These are phyloP conservation scores for Orthonychiurus folsomi DNA, from an alignment of 2,888 invertebrate genomes.

Conservation along the genomic window DNA sequence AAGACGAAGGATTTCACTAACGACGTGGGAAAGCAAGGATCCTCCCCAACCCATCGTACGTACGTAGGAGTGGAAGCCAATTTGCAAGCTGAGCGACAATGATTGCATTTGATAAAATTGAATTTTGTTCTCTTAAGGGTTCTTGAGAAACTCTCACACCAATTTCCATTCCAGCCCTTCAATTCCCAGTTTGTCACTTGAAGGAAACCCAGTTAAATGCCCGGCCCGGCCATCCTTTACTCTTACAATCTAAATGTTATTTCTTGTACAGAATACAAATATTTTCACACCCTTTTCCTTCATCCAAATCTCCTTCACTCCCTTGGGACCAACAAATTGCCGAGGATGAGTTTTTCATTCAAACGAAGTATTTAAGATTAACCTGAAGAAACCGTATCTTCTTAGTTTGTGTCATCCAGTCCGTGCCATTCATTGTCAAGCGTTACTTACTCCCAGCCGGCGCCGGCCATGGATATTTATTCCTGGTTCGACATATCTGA, in stretches of 20 bases:
- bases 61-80: too few relatives aligned
- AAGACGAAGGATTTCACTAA: too few relatives aligned
- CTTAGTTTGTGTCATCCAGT: background rate
- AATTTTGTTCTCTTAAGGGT: conserved; percentile 1
- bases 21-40: too few relatives aligned
- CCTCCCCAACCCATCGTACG: too few relatives aligned
- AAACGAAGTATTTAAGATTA: too few relatives aligned
- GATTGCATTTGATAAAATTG: background rate
- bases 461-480: too few relatives aligned
- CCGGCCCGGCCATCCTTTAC: background rate
- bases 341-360: background rate
- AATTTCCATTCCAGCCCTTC: background rate
- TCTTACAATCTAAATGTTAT: background rate
- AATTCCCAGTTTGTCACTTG: background rate
- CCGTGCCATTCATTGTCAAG: background rate
- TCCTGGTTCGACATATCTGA: background rate
- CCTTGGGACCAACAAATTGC: background rate
- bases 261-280: background rate
- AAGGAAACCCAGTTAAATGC: background rate
- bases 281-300: background rate
- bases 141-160: conserved; percentile 1
- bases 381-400: too few relatives aligned
- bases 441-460: background rate
- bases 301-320: background rate
- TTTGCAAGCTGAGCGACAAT: background rate